Evolutionary conservation across 2,113 vertebrate species (phyloP).

Genomic region (Pungitius pungitius): DNA sequence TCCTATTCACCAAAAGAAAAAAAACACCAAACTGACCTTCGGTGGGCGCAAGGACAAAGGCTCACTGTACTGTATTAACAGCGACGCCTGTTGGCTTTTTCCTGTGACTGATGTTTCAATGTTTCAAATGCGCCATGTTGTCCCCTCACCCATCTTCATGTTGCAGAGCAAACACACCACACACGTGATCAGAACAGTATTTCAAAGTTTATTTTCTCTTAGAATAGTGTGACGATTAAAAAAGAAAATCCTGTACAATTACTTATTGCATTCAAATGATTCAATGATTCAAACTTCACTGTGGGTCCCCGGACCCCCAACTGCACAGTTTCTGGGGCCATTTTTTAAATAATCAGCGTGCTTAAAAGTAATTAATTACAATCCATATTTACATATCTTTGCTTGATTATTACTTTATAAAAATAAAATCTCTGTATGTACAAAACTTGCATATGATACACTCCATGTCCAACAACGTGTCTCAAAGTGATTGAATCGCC

Average conservation of each 20-base stretch:
- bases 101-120: slow-evolving; percentile 16
- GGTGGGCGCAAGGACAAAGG: slow-evolving; percentile 62
- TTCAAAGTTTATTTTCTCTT: slow-evolving; percentile 77
- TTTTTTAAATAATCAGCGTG: slow-evolving; percentile 80
- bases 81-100: slow-evolving; percentile 69
- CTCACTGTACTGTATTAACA: slow-evolving; percentile 58
- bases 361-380: slow-evolving; percentile 75
- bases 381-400: slow-evolving; percentile 70
- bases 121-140: not conserved
- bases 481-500: slow-evolving; percentile 66
- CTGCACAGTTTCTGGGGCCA: slow-evolving; percentile 50
- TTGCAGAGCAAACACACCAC: not conserved
- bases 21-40: slow-evolving; percentile 61
- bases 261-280: slow-evolving; percentile 77
- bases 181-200: slow-evolving; percentile 38
- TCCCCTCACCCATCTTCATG: not conserved
- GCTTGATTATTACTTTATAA: slow-evolving; percentile 68
- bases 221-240: slow-evolving; percentile 64
- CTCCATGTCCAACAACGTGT: slow-evolving; percentile 63
- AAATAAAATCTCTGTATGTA: slow-evolving; percentile 83
- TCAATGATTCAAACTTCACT: slow-evolving; percentile 68
- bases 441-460: slow-evolving; percentile 83
- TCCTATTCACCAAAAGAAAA: slow-evolving; percentile 38
- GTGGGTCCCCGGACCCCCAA: slow-evolving; percentile 50
- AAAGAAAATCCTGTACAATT: slow-evolving; percentile 74